Conservation (phyloP, 2,113 vertebrate species). For the Macroglossus sobrinus region DNA sequence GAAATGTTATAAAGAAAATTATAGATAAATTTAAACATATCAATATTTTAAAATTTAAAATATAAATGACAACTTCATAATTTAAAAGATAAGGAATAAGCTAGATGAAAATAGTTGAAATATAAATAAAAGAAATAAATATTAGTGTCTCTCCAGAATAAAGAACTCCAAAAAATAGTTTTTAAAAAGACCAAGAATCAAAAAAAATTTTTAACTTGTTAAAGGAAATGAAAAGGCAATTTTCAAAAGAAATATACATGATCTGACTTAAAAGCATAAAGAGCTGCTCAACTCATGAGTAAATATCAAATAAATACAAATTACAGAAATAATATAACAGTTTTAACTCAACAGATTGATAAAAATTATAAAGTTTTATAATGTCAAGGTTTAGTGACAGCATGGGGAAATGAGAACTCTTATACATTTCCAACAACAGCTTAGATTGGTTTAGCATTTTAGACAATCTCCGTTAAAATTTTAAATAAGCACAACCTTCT, state of each 20-base stretch:
- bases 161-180: not conserved
- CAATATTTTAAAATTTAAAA: not conserved
- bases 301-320: constrained; percentile 15
- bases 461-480: not conserved
- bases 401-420: not conserved
- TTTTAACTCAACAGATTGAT: not conserved
- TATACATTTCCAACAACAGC: not conserved
- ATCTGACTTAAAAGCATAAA: constrained; percentile 1
- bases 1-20: not conserved
- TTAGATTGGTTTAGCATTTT: not conserved
- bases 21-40: not conserved
- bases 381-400: not conserved
- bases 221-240: not conserved
- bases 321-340: not conserved
- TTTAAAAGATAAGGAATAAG: not conserved
- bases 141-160: not conserved
- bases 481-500: not conserved
- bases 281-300: not conserved
- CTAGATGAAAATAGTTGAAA: not conserved
- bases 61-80: not conserved
- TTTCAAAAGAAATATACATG: not conserved
- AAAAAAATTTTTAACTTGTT: not conserved
- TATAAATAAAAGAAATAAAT: not conserved
- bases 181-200: not conserved
- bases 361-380: not conserved